Percentiles rank a stretch among this genome's conserved stretches.
phyloP scores from a whole-genome alignment of 2,888 invertebrate species.

The Drosophila diplacantha region DNA sequence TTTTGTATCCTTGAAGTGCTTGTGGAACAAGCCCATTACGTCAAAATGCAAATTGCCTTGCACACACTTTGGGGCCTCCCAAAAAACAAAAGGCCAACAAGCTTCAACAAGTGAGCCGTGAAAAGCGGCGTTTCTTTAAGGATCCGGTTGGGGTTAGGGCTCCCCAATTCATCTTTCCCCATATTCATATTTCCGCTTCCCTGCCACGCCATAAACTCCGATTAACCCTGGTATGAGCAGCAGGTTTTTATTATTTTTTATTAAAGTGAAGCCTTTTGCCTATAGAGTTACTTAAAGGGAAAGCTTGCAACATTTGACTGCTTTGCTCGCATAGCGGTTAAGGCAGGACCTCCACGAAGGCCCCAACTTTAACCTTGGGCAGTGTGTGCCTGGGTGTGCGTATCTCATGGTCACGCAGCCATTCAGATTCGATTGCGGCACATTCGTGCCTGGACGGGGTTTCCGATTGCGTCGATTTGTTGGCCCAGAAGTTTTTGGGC shows the following conservation, averaged over 20 bases:
- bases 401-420: slow-evolving; percentile 21
- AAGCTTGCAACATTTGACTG: background rate
- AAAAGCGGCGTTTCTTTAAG: slow-evolving; percentile 6
- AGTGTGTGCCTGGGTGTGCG: background rate
- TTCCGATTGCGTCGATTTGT: slow-evolving; percentile 43
- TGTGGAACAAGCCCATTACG: slow-evolving; percentile 52
- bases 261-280: background rate
- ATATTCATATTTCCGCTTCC: slow-evolving; percentile 8
- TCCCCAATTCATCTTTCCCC: slow-evolving; percentile 15
- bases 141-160: background rate
- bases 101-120: slow-evolving; percentile 28
- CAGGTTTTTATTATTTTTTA: background rate
- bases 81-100: background rate
- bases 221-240: background rate
- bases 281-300: too few species aligned
- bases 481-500: slow-evolving; percentile 34
- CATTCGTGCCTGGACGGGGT: slow-evolving; percentile 21
- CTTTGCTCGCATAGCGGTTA: background rate
- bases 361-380: slow-evolving; percentile 6
- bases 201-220: slow-evolving; percentile 2
- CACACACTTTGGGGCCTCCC: slow-evolving; percentile 46
- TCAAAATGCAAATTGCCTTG: slow-evolving; percentile 52
- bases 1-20: slow-evolving; percentile 19
- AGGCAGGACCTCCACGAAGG: slow-evolving; percentile 9
- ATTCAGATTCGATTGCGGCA: slow-evolving; percentile 29